These are phyloP conservation scores for Sparidentex hasta DNA, from an alignment of 2,797 vertebrate genomes.

Conservation along the genomic window DNA sequence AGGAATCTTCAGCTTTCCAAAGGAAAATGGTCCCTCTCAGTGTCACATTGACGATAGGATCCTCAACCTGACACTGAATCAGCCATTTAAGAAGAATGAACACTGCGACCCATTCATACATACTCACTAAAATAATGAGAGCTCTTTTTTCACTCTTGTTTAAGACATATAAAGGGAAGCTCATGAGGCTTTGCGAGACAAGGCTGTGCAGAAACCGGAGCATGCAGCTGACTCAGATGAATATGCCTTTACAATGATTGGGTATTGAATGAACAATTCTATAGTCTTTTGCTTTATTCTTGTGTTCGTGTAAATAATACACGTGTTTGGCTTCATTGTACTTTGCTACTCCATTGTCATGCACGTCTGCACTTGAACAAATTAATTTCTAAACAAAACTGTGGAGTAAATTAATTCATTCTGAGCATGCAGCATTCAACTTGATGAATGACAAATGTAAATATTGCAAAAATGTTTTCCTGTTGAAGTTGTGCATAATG, in stretches of 20 bases:
- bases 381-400: not conserved
- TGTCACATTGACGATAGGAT: constrained; percentile 90
- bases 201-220: constrained; percentile 86
- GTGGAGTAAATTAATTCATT: not conserved
- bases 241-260: constrained; percentile 86
- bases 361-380: constrained; percentile 27
- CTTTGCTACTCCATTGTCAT: constrained; percentile 56
- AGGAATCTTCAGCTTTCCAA: constrained; percentile 91
- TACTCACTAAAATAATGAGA: constrained; percentile 88
- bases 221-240: constrained; percentile 88
- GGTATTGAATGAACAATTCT: constrained; percentile 84
- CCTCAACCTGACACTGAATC: constrained; percentile 92
- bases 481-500: constrained; percentile 9
- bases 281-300: constrained; percentile 76
- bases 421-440: not conserved
- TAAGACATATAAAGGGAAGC: constrained; percentile 89
- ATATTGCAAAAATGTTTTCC: constrained; percentile 12
- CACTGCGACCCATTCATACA: constrained; percentile 87
- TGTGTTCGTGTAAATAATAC: constrained; percentile 52
- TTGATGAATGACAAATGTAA: constrained; percentile 5
- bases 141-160: constrained; percentile 89
- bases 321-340: constrained; percentile 60
- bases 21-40: constrained; percentile 90
- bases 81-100: constrained; percentile 91
- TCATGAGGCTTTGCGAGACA: constrained; percentile 85